Conservation (phyloP, 1,140 invertebrate species). For the Pogonognathellus flavescens region DNA sequence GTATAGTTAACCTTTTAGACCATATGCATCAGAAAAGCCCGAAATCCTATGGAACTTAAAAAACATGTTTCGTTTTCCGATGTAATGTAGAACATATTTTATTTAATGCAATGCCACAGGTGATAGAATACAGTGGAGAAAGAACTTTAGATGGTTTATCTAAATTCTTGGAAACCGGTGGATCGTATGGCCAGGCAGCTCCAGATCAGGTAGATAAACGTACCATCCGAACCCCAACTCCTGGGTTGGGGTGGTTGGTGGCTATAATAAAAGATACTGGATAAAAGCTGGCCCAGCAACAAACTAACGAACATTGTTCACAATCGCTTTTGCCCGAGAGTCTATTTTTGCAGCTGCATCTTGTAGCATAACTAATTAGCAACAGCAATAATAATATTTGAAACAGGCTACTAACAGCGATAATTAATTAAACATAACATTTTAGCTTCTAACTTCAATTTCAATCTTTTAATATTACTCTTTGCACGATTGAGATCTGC, state of each 20-base stretch:
- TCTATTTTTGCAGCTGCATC: too few relatives aligned
- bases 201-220: conserved; percentile 74
- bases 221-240: neutral
- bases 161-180: conserved; percentile 90
- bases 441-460: too few relatives aligned
- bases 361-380: too few relatives aligned
- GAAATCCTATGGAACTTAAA: neutral
- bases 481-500: too few relatives aligned
- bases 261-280: neutral
- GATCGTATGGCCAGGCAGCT: conserved; percentile 78
- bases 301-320: neutral
- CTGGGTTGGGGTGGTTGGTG: neutral
- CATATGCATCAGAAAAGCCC: neutral
- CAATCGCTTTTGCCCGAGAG: neutral
- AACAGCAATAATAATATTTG: too few relatives aligned
- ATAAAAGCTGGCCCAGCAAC: conserved; percentile 41
- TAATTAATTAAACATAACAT: too few relatives aligned
- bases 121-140: conserved; percentile 94
- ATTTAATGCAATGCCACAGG: conserved; percentile 70
- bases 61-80: neutral
- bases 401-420: too few relatives aligned
- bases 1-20: neutral
- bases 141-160: conserved; percentile 92
- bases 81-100: neutral
- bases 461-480: too few relatives aligned